phyloP scores from a whole-genome alignment of 2,797 vertebrate genomes.

The Hydrocynus forskahlii region DNA sequence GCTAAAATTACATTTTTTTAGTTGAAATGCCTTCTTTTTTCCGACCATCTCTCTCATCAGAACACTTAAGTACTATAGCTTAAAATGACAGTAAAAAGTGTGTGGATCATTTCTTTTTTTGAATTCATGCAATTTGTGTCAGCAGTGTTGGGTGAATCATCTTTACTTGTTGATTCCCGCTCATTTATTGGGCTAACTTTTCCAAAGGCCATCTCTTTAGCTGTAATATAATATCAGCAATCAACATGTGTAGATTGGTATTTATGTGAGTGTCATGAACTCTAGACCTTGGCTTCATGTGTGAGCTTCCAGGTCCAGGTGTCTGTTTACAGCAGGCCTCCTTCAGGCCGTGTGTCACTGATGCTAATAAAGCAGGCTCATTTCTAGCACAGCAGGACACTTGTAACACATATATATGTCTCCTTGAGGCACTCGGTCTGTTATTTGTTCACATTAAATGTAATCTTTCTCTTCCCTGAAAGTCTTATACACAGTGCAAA shows the following conservation, averaged over 20 bases:
- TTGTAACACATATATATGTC: not conserved
- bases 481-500: too few species aligned
- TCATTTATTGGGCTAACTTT: constrained; percentile 57
- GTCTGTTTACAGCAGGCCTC: constrained; percentile 7
- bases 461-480: not conserved
- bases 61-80: not conserved
- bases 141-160: constrained; percentile 52
- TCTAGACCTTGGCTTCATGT: constrained; percentile 27
- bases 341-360: constrained; percentile 34
- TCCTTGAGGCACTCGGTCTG: not conserved
- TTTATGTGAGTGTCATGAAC: constrained; percentile 41
- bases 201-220: constrained; percentile 54
- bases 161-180: constrained; percentile 60
- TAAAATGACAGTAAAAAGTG: not conserved
- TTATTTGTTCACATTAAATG: not conserved
- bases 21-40: not conserved
- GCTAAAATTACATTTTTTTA: not conserved
- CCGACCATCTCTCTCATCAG: not conserved
- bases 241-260: constrained; percentile 59
- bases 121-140: constrained; percentile 30
- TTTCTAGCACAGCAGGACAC: not conserved
- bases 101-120: constrained; percentile 12
- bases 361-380: constrained; percentile 26
- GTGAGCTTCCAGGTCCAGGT: constrained; percentile 12
- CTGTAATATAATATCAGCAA: constrained; percentile 65